Conservation (phyloP, 2,113 vertebrate species). For the Lamprologus sp. region DNA sequence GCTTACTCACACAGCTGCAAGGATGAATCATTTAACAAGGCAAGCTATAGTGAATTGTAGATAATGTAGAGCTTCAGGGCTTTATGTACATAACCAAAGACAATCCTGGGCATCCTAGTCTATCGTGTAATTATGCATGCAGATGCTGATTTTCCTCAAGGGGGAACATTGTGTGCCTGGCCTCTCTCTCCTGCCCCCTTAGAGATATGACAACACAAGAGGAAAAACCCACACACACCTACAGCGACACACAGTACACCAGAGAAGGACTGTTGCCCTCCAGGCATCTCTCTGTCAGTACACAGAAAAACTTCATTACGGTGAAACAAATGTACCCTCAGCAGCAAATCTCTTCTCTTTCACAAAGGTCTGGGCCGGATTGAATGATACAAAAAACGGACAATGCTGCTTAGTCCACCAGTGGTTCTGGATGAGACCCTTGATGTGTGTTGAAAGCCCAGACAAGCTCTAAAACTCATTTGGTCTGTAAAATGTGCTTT, state of each 20-base stretch:
- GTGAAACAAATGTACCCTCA: slow-evolving; percentile 28
- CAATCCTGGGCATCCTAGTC: slow-evolving; percentile 31
- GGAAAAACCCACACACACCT: neutral
- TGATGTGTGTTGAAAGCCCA: slow-evolving; percentile 16
- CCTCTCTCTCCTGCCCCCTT: neutral
- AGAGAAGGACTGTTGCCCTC: neutral
- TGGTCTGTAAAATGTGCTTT: slow-evolving; percentile 14
- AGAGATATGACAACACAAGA: neutral
- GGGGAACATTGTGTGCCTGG: slow-evolving; percentile 35
- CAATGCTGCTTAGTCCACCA: neutral
- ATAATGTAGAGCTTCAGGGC: neutral
- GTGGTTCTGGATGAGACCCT: neutral
- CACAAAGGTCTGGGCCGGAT: neutral
- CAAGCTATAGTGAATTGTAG: neutral
- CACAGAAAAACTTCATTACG: slow-evolving; percentile 27
- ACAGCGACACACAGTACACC: neutral
- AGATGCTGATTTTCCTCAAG: slow-evolving; percentile 56
- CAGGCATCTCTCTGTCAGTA: neutral
- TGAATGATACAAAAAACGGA: neutral
- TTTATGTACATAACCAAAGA: neutral
- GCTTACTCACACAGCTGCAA: neutral
- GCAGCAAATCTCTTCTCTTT: neutral
- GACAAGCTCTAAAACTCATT: slow-evolving; percentile 5
- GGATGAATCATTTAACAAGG: slow-evolving; percentile 6
- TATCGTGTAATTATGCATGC: slow-evolving; percentile 56